These are phyloP conservation scores for Gymnarchus niloticus DNA, from an alignment of 2,113 vertebrate species.

Conservation along the genomic window DNA sequence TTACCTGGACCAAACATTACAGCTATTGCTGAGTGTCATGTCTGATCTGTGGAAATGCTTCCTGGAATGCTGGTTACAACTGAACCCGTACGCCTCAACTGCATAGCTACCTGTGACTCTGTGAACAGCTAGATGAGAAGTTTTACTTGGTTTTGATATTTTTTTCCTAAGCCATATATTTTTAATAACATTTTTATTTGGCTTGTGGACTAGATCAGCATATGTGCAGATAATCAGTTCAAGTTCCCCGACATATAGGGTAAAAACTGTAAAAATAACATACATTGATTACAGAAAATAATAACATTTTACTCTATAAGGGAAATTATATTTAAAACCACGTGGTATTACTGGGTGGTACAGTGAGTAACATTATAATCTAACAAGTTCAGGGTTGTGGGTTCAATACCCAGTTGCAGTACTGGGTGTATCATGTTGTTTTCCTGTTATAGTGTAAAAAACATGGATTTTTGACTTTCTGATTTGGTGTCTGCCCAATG, in stretches of 20 bases:
- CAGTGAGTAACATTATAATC: not conserved
- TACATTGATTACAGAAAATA: too few species aligned
- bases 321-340: not conserved
- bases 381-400: not conserved
- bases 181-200: too few species aligned
- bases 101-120: not conserved
- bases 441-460: not conserved
- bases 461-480: not conserved
- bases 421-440: not conserved
- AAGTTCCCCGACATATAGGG: too few species aligned
- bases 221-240: too few species aligned
- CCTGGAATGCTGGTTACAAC: not conserved
- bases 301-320: not conserved
- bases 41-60: too few species aligned
- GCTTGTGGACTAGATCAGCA: too few species aligned
- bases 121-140: too few species aligned
- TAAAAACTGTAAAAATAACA: too few species aligned
- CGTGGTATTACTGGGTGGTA: not conserved
- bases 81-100: not conserved
- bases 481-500: not conserved
- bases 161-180: not conserved
- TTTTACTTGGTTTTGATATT: not conserved
- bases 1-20: not conserved
- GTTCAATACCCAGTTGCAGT: not conserved
- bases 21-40: not conserved